Base-by-base conservation (phyloP, 2,797 vertebrate genomes). In the Trematomus bernacchii region DNA sequence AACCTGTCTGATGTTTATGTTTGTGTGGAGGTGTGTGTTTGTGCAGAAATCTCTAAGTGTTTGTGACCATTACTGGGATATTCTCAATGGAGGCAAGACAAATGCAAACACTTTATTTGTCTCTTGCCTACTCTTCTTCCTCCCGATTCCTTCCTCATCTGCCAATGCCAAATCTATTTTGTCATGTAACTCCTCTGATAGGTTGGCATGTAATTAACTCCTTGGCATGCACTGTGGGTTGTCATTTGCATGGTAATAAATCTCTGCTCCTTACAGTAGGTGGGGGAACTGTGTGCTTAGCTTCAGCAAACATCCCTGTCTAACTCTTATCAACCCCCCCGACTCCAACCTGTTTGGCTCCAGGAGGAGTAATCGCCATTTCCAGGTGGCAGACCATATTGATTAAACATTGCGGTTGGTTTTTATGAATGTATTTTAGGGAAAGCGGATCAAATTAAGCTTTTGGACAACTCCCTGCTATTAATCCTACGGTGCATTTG, bases 241-340 rank as follows among this genome's bases (percentile, higher is more conserved):
- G 89, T 93, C 91, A 92, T 93, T 92, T 92, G 90, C 87, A 92
- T 91, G 90, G 90, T 92, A 93, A 93, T 92, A 93, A 80, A 93
- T 90, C 82, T 85, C 69, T 70, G 68, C 82, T 88, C 67, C 73
- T 91, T 87, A 86, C 82, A 84, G 80, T 89, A 86, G 81, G 70
- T 64, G 75, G 51, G 66, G 66, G 64, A 63, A 69, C 74, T 83
- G 68, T 86, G 85, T 85, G 83, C 70, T 83, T 76, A 73, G 77
- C 90, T 85, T 87, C 67, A 21, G 85, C 81, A 90, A 88, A 87
- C 84, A 84, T 77, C 66, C 43, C 62, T 21, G 57, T 79, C 82
- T 66, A 70, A 66, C 70, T 55, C 57, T 79, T 80, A 81, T 89
- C 87, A 83, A 65, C 27, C 54, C 58, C 54, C 51, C 2, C 7